Base-by-base conservation (phyloP, 2,888 invertebrate species). In the Heterodera filipjevi region DNA sequence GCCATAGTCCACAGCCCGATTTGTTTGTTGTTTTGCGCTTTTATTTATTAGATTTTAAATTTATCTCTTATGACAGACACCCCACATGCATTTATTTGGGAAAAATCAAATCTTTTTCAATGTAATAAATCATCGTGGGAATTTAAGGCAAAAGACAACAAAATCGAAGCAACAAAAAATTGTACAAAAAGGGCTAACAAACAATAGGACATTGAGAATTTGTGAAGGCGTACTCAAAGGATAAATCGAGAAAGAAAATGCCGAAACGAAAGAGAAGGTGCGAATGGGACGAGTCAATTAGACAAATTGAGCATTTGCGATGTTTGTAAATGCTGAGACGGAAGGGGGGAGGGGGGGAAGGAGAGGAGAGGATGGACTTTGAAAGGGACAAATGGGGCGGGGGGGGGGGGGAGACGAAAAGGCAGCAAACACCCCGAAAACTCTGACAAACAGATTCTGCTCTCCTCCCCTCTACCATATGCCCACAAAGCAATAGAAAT, bases 401-500 rank as follows among this genome's bases (percentile, higher is more conserved):
- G 39, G 39, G 39, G 39, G 39, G 39, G 39, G 39, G 39, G 39
- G 10, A 39, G 39, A 39, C 39, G 39, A 39, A 39, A 39, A n/a
- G n/a, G n/a, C n/a, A n/a, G n/a, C n/a, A n/a, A n/a, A n/a, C n/a
- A n/a, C n/a, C n/a, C n/a, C n/a, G n/a, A n/a, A n/a, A n/a, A n/a
- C n/a, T n/a, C n/a, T n/a, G n/a, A n/a, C n/a, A n/a, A n/a, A n/a
- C n/a, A n/a, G n/a, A n/a, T n/a, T n/a, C n/a, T n/a, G n/a, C 39
- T 10, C 39, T 10, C 27, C 8, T n/a, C 59, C n/a, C 10, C 59
- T 59, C 59, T 59, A 59, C 59, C 59, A 59, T 59, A 59, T n/a
- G n/a, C 59, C n/a, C 59, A n/a, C n/a, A 59, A 59, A 59, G n/a
- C 59, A 59, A 59, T n/a, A n/a, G 27, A 6, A 59, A 59, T 59